Conservation (phyloP, 2,888 invertebrate genomes). For the Platerodrilus igneus region DNA sequence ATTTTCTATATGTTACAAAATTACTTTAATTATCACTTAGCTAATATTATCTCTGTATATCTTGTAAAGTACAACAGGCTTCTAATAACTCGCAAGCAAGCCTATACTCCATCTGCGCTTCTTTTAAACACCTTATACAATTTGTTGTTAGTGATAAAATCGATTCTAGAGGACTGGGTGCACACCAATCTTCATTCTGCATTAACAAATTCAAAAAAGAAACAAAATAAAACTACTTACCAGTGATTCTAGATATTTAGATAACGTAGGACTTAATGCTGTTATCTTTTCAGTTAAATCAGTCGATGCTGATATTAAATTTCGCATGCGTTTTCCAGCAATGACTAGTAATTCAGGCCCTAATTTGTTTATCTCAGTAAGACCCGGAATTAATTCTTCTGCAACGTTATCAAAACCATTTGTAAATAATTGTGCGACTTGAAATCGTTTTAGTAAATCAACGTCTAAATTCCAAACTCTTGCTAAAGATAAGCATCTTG, state of each 20-base stretch:
- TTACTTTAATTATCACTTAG: too few species aligned
- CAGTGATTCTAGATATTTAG: constrained; percentile 68
- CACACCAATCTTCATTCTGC: constrained; percentile 44
- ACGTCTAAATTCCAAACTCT: constrained; percentile 72
- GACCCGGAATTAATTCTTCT: constrained; percentile 58
- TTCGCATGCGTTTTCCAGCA: constrained; percentile 74
- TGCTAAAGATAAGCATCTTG: constrained; percentile 65
- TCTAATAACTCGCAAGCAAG: constrained; percentile 51
- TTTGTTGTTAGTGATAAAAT: constrained; percentile 46
- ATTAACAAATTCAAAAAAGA: constrained; percentile 6
- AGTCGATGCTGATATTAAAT: constrained; percentile 57
- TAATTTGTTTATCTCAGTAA: constrained; percentile 65
- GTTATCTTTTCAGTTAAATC: constrained; percentile 64
- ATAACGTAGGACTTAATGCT: constrained; percentile 70
- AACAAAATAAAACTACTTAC: constrained; percentile 44
- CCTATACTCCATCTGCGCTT: constrained; percentile 44
- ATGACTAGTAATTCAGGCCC: constrained; percentile 70
- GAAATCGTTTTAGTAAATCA: constrained; percentile 70
- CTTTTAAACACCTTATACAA: constrained; percentile 45
- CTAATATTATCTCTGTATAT: constrained; percentile 28
- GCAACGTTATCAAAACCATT: constrained; percentile 60
- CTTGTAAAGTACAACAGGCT: constrained; percentile 45
- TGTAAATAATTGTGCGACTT: constrained; percentile 61
- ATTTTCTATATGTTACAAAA: too few species aligned
- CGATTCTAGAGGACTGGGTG: constrained; percentile 37